Percentiles rank a stretch among this genome's conserved stretches.
Evolutionary conservation across 1,140 invertebrate genomes (phyloP).

Genomic region (Drosophila baimaii): DNA sequence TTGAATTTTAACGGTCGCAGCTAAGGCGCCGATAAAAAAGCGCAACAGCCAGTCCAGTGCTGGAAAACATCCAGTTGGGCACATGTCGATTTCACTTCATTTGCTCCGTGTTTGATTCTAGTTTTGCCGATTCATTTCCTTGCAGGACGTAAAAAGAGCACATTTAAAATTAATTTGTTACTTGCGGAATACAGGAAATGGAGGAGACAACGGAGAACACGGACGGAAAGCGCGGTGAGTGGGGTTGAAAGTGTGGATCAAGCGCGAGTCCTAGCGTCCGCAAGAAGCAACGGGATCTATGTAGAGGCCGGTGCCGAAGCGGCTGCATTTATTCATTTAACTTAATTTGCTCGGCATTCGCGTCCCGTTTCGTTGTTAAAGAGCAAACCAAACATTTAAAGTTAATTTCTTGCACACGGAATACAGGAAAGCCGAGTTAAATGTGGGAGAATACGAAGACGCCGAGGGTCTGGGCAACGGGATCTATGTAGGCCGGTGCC

Average conservation of each 20-base stretch:
- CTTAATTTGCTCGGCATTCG: neutral
- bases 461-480: conserved; percentile 11
- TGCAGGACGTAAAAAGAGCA: neutral
- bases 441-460: conserved; percentile 25
- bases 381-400: neutral
- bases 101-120: conserved; percentile 6
- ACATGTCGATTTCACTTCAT: conserved; percentile 27
- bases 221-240: conserved; percentile 44
- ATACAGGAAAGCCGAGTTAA: neutral
- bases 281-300: conserved; percentile 1
- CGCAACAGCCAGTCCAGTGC: conserved; percentile 17
- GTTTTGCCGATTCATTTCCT: conserved; percentile 8
- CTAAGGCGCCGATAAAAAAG: neutral
- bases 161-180: neutral
- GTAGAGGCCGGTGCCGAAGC: neutral
- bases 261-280: neutral
- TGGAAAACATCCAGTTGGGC: conserved; percentile 1
- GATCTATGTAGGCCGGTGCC: neutral
- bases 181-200: conserved; percentile 17
- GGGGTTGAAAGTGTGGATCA: neutral
- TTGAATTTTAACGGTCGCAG: conserved; percentile 17
- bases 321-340: neutral
- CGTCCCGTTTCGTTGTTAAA: neutral
- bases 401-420: neutral
- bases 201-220: conserved; percentile 40